phyloP scores from a whole-genome alignment of 2,797 vertebrate species.

The Phoebastria nigripes region DNA sequence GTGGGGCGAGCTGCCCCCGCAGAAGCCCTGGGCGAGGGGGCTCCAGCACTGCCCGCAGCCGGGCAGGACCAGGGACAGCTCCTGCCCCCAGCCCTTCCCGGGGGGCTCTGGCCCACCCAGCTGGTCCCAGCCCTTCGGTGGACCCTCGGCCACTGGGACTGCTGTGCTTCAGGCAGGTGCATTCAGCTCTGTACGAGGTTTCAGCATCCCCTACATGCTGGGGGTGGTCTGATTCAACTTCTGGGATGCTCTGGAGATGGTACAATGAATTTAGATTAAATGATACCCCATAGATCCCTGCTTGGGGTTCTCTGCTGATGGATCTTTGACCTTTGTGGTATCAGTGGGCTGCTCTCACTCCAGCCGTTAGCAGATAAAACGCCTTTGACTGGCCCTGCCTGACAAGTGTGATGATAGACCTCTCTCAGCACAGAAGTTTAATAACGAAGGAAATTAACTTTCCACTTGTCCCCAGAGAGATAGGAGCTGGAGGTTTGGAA shows the following conservation, averaged over 20 bases:
- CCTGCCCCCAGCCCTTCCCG: fast-evolving
- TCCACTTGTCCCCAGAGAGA: neutral
- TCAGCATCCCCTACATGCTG: neutral
- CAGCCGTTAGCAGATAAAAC: neutral
- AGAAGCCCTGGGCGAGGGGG: neutral
- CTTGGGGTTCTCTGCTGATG: neutral
- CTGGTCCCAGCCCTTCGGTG: neutral
- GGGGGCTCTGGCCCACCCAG: fast-evolving
- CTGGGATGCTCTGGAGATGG: neutral
- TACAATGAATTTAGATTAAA: neutral
- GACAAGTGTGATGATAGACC: neutral
- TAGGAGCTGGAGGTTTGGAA: neutral
- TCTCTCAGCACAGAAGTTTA: neutral
- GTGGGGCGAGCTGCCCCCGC: neutral
- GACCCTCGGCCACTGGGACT: neutral
- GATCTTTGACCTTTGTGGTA: neutral
- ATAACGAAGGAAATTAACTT: neutral
- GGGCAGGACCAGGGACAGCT: neutral
- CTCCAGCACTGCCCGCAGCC: neutral
- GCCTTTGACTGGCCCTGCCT: neutral
- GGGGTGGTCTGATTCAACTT: neutral
- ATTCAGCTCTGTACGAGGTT: neutral
- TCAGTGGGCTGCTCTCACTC: neutral
- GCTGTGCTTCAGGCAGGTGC: neutral
- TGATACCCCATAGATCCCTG: neutral